Evolutionary conservation across 2,888 invertebrate species (phyloP).

Genomic region (Hydroisotoma schaefferi): DNA sequence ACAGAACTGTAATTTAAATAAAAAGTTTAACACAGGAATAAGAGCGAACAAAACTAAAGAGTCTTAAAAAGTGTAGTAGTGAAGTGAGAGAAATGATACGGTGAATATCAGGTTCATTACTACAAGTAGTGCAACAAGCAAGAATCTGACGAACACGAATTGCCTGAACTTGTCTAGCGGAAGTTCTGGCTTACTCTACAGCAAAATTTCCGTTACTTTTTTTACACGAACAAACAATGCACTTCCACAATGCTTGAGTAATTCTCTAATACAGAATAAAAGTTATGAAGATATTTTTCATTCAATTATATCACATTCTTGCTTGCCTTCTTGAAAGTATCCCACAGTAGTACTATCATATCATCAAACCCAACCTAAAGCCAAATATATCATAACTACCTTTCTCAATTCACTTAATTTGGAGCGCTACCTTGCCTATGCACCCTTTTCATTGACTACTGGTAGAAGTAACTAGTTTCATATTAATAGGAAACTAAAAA

Average conservation of each 20-base stretch:
- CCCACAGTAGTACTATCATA: no score
- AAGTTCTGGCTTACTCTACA: slow-evolving; percentile 13
- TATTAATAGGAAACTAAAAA: not conserved
- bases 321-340: no score
- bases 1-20: no score
- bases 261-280: not conserved
- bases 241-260: not conserved
- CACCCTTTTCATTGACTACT: no score
- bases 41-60: no score
- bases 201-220: slow-evolving; percentile 7
- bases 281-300: not conserved
- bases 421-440: no score
- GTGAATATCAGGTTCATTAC: not conserved
- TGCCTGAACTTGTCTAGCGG: slow-evolving; percentile 9
- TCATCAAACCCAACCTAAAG: no score
- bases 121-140: slow-evolving; percentile 11
- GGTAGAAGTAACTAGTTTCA: no score
- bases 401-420: no score
- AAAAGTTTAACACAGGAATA: no score
- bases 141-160: slow-evolving; percentile 10
- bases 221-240: slow-evolving; percentile 8
- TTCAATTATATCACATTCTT: not conserved
- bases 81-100: not conserved
- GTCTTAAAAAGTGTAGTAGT: no score
- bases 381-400: no score